Evolutionary conservation across 1,140 invertebrate species (phyloP).

Genomic region (Lepeophtheirus salmonis): DNA sequence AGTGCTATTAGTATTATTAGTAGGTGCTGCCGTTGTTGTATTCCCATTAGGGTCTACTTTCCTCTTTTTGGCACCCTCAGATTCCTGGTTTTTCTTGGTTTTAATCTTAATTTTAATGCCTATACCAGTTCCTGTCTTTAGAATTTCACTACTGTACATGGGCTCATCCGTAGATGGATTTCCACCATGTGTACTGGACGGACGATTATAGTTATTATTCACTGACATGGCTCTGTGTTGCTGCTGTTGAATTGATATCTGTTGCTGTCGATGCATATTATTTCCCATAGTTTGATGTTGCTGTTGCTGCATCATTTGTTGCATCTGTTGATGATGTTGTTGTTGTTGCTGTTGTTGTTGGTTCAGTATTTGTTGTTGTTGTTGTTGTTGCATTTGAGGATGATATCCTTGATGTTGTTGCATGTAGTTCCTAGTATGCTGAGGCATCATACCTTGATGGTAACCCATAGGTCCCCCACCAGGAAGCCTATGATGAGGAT

Average conservation of each 20-base stretch:
- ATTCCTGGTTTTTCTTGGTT: neutral
- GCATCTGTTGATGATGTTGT: neutral
- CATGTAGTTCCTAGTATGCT: neutral
- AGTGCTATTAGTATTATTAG: neutral
- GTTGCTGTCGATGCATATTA: slow-evolving; percentile 1
- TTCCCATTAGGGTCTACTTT: neutral
- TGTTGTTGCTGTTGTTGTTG: neutral
- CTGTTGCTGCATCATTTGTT: slow-evolving; percentile 8
- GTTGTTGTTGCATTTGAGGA: neutral
- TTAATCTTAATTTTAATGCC: slow-evolving; percentile 14
- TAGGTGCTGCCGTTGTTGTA: neutral
- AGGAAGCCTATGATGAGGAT: neutral
- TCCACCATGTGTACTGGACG: neutral
- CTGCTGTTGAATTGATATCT: neutral
- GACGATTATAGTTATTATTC: neutral
- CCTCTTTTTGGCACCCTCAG: neutral
- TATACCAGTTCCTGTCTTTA: neutral
- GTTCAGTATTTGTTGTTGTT: neutral
- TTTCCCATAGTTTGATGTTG: neutral
- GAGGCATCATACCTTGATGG: neutral
- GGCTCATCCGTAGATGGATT: neutral
- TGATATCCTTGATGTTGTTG: neutral
- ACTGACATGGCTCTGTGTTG: neutral
- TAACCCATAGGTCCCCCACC: neutral
- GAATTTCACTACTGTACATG: neutral